Evolutionary conservation across 2,888 invertebrate species (phyloP), one percentile per base, ranked within the genome.

Genomic region (Xanthorhoe designata): DNA sequence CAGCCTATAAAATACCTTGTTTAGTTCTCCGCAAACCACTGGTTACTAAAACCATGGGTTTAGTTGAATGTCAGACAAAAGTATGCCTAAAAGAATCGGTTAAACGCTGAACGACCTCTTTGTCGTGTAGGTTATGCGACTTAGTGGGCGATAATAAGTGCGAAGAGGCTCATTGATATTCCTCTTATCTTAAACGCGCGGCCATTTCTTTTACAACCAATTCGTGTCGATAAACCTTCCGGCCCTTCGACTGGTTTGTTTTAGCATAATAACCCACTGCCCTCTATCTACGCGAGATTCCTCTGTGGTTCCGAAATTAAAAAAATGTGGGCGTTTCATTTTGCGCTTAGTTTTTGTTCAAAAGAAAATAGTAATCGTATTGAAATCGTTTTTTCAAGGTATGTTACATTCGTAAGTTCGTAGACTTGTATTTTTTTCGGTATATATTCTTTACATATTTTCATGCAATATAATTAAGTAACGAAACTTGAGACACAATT

Each of bases 61-160:
- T 6, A 17, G 47, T 47, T 17, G 15, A 45, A 45, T 38, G 38
- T 42, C 38, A 42, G 13, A 42, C 13, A 47, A 47, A 47, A 47
- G 15, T 47, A 17, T 45, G 17, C 17, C 17, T 47, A 5, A 47
- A 47, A 17, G 8, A 6, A 4, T 47, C 15, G 47, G 47, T 15
- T 15, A 15, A 47, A 8, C 47, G 13, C 38, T 3, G 13, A 13
- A 17, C 47, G 47, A 13, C 13, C 17, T 15, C 6, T 15, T 47
- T 17, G 5, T 47, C 17, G 15, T 47, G 15, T 17, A 8, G 47
- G 13, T 17, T 47, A 15, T 47, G 47, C 78, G 65, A 66, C 64
- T 64, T 71, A 63, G 81, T 85, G 78, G 85, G 82, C 78, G 80
- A 84, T 78, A 76, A 83, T 77, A 77, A 76, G 79, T 81, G 82